Evolutionary conservation across 2,113 vertebrate genomes (phyloP).

Genomic region (Caloenas nicobarica): DNA sequence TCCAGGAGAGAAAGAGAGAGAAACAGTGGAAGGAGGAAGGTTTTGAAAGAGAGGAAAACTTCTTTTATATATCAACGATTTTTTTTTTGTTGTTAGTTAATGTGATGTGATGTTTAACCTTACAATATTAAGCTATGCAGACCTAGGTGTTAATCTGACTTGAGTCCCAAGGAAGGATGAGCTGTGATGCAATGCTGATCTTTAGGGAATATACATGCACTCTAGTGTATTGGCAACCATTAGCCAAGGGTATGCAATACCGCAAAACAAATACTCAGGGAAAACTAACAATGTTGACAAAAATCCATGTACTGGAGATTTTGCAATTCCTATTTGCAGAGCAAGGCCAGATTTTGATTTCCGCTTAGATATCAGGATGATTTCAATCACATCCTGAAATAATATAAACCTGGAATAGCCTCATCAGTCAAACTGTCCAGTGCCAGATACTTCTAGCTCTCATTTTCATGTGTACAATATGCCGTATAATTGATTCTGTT

Average conservation of each 20-base stretch:
- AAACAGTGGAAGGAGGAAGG: background rate
- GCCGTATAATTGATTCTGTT: background rate
- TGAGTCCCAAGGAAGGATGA: background rate
- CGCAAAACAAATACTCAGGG: background rate
- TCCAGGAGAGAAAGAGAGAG: background rate
- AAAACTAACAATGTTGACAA: background rate
- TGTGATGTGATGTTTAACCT: background rate
- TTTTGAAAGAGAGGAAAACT: background rate
- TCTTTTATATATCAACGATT: background rate
- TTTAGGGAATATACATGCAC: background rate
- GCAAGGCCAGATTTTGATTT: background rate
- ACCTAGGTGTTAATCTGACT: background rate
- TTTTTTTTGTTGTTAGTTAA: background rate
- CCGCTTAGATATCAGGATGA: background rate
- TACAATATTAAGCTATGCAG: background rate
- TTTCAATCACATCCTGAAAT: background rate
- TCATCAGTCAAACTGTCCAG: background rate
- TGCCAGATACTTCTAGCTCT: background rate
- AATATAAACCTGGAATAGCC: background rate
- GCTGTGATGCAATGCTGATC: background rate
- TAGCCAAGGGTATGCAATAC: background rate
- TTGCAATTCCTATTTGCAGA: background rate
- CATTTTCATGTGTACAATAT: accelerated
- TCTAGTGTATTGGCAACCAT: background rate
- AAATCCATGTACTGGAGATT: background rate